phyloP scores from a whole-genome alignment of 1,140 invertebrate species.

The Pseudomyrmex concolor region DNA sequence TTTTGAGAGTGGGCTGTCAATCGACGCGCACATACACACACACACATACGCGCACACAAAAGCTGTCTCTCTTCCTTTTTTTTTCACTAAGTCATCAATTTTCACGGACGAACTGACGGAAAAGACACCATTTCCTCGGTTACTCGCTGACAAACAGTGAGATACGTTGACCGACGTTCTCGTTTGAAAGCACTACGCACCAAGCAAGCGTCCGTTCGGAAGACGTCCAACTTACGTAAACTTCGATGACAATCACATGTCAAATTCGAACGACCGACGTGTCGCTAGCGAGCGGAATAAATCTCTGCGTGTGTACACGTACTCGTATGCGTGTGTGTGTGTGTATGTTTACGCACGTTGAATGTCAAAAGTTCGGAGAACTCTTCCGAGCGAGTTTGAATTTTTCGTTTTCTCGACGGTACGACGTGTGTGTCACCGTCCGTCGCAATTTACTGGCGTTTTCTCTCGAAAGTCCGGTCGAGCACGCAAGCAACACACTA shows the following conservation, averaged over 20 bases:
- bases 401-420: too few relatives aligned
- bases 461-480: too few relatives aligned
- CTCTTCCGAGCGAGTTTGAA: not conserved
- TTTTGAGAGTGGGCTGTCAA: conserved; percentile 29
- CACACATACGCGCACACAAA: not conserved
- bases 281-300: conserved; percentile 2
- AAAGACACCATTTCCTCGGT: too few relatives aligned
- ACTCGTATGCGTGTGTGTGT: not conserved
- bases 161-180: not conserved
- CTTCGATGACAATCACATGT: conserved; percentile 45
- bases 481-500: too few relatives aligned
- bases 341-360: not conserved
- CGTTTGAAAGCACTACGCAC: not conserved
- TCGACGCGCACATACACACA: not conserved
- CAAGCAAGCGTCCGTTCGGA: not conserved
- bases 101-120: not conserved
- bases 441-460: too few relatives aligned
- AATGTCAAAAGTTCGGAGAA: not conserved
- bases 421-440: too few relatives aligned
- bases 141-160: not conserved
- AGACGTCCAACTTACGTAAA: conserved; percentile 47
- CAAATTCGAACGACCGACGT: conserved; percentile 50
- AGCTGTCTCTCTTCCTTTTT: conserved; percentile 6
- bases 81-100: conserved; percentile 19
- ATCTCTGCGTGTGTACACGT: not conserved